Evolutionary conservation across 2,797 vertebrate genomes (phyloP), one percentile per base, ranked within the genome.

Genomic region (Myotis planiceps): DNA sequence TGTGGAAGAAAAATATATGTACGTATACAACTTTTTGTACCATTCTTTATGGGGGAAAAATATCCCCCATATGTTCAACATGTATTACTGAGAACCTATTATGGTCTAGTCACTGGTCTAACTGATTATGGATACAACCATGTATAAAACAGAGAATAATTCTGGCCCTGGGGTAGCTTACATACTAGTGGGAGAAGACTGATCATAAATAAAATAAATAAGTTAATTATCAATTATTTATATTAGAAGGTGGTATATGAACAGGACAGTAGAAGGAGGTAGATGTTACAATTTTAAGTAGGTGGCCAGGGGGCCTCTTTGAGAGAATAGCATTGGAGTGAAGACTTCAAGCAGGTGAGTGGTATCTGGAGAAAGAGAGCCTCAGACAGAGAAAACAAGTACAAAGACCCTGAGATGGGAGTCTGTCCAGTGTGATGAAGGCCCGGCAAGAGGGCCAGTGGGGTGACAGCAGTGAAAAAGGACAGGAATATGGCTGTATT

Each of bases 361-460:
- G 66, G 5, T 37, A 27, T 58, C 25, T 74, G 39, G 51, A 74
- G 88, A 75, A 75, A 91, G 75, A 82, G 4, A 0, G 29, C 3
- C 49, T 63, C 23, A 34, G 82, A 60, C 25, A 75, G 10, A 80
- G 65, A 75, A 66, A 69, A 63, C 3, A 79, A 47, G 39, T 39
- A 27, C 72, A 32, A 45, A 89, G 55, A 71, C 58, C 55, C 32
- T 51, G 49, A 72, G 45, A 27, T 34, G 25, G 29, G 7, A 55
- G 16, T 18, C 1, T 15, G 27, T 3, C 66, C 10, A 18, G 65
- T 0, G 0, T 9, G n/a, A 55, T 45, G 29, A 34, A 53, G 0
- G 8, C 15, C 29, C 51, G 18, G 15, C 39, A 75, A 88, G 85
- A 49, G 34, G 12, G 2, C 53, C 16, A 39, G 21, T 0, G 39